A percentile compares a stretch with the other conserved stretches of the same genome.
These are phyloP conservation scores for Limnephilus lunatus DNA, from an alignment of 2,888 invertebrate species.

Conservation along the genomic window DNA sequence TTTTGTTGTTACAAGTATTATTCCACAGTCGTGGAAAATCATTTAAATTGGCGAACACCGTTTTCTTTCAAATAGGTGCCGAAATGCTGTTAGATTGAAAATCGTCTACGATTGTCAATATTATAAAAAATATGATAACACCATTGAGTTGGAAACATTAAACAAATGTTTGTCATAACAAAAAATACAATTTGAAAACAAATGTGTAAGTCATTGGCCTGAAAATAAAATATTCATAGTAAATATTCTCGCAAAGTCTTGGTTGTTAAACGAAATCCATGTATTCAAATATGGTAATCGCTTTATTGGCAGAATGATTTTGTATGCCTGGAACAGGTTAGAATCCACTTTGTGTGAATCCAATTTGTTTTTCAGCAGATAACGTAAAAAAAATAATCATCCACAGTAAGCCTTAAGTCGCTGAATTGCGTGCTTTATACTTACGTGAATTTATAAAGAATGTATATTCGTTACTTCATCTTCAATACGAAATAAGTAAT, in stretches of 20 bases:
- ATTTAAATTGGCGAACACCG: too few species aligned
- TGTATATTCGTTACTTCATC: background rate
- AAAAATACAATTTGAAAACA: background rate
- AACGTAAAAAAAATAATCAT: slow-evolving; percentile 13
- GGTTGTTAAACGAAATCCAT: background rate
- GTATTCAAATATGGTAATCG: background rate
- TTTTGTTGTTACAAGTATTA: too few species aligned
- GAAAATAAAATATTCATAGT: background rate
- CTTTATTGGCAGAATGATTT: background rate
- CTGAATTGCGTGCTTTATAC: background rate
- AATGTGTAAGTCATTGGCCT: background rate
- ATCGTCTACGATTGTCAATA: too few species aligned
- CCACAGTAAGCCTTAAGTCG: slow-evolving; percentile 37
- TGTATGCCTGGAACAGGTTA: slow-evolving; percentile 3
- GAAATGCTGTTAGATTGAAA: too few species aligned
- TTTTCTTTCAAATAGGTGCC: too few species aligned
- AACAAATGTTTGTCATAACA: too few species aligned
- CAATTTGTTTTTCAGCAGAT: slow-evolving; percentile 27
- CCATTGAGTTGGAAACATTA: too few species aligned
- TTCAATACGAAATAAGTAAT: background rate
- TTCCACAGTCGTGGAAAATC: too few species aligned
- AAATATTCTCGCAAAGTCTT: background rate
- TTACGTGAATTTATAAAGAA: background rate
- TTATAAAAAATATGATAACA: too few species aligned
- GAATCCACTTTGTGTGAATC: slow-evolving; percentile 7